Base-by-base conservation (phyloP, 2,888 invertebrate species). In the Ernsta delagoae region DNA sequence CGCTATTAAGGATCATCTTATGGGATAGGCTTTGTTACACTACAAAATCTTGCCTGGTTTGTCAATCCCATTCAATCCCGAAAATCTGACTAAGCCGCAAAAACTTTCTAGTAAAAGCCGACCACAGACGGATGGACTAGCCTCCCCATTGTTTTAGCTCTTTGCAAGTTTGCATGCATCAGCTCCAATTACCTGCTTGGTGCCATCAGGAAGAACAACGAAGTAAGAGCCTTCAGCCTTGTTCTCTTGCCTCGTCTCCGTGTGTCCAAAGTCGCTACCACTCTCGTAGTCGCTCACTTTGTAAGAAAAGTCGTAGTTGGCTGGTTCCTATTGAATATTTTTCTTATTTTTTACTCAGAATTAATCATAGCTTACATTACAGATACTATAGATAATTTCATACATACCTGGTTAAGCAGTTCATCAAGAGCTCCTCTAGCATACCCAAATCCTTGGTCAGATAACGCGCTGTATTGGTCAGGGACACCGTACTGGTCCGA, bases 171-270 rank as follows among this genome's bases (percentile, higher is more conserved):
- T 16, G 16, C 16, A 16, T 16, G 45, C 4, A 48, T 48, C 5
- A 48, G 48, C 4, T 12, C 48, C 48, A 48, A 5, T 48, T 71
- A 92, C 93, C 91, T 95, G 96, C 72, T 95, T 95, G 71, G 95
- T 94, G 0, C 96, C 96, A 87, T 96, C 96, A 77, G 96, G 96
- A 50, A 96, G 85, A 0, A 95, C 93, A 0, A 96, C 96, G 79
- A 95, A 95, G 86, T 96, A 96, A 41, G 94, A 90, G 0, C 96
- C 96, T 54, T 94, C 91, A 39, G 96, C 95, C 59, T 92, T 88
- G 76, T 95, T 95, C 24, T 95, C 95, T 77, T 95, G 94, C 4
- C 96, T 90, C 2, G 94, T 87, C 81, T 96, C 96, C 75, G 94
- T 89, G 80, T 96, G 96, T 0, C 96, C 96, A 74, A 96, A 96